phyloP scores from a whole-genome alignment of 2,113 vertebrate species.

The Paradoxurus hermaphroditus region DNA sequence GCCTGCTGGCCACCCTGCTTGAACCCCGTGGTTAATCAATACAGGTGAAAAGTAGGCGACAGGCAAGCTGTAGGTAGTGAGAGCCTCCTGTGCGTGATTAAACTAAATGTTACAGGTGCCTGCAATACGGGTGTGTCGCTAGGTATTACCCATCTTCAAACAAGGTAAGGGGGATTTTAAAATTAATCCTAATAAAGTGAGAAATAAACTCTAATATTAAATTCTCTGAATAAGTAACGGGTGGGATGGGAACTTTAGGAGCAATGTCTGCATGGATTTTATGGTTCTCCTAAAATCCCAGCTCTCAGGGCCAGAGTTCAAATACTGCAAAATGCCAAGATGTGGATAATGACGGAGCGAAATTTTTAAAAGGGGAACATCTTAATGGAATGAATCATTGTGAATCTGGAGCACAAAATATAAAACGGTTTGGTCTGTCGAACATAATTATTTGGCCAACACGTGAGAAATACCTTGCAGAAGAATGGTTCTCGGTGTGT shows the following conservation, averaged over 20 bases:
- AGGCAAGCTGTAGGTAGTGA: rapidly evolving
- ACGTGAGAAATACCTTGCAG: background rate
- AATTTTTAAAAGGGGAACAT: background rate
- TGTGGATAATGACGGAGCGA: background rate
- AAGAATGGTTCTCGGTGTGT: background rate
- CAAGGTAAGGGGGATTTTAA: background rate
- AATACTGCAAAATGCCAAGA: background rate
- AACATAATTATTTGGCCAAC: background rate
- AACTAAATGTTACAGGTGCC: background rate
- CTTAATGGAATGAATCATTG: background rate
- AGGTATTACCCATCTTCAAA: background rate
- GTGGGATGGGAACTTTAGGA: background rate
- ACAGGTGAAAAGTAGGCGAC: rapidly evolving
- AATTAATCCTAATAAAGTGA: background rate
- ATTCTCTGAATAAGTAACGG: background rate
- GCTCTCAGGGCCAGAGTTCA: no score
- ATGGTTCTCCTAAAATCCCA: background rate
- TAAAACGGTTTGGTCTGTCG: background rate
- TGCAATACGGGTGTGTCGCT: background rate
- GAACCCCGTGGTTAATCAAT: background rate
- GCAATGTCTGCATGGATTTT: background rate
- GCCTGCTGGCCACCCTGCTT: no score
- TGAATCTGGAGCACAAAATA: background rate
- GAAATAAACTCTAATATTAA: background rate
- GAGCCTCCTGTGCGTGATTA: rapidly evolving